phyloP scores from a whole-genome alignment of 2,888 invertebrate species.

The Drosophila anomelani region DNA sequence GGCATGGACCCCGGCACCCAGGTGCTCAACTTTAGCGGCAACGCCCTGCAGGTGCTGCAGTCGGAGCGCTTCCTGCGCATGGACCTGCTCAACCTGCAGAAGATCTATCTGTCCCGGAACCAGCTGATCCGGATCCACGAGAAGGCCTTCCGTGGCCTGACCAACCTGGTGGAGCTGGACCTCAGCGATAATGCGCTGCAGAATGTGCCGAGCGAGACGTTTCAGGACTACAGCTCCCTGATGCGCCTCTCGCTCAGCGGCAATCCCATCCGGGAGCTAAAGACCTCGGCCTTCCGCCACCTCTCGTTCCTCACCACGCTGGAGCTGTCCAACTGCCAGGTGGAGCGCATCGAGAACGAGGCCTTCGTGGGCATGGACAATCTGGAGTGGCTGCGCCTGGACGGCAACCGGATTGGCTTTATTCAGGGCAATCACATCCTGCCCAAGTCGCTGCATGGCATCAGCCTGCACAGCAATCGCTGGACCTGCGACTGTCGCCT shows the following conservation, averaged over 20 bases:
- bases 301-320: constrained; percentile 91
- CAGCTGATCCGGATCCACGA: constrained; percentile 91
- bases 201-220: constrained; percentile 91
- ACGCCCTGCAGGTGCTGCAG: constrained; percentile 91
- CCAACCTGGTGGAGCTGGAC: constrained; percentile 95
- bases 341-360: constrained; percentile 90
- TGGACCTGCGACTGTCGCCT: constrained; percentile 95
- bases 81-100: constrained; percentile 93
- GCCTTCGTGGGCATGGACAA: constrained; percentile 93
- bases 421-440: constrained; percentile 90
- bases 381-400: constrained; percentile 93
- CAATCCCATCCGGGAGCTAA: constrained; percentile 91
- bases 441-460: constrained; percentile 91
- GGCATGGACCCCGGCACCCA: constrained; percentile 93
- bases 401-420: constrained; percentile 91
- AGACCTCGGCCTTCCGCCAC: constrained; percentile 90
- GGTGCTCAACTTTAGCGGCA: constrained; percentile 93
- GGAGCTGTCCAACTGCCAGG: constrained; percentile 92
- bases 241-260: constrained; percentile 93
- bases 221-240: constrained; percentile 91
- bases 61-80: constrained; percentile 92
- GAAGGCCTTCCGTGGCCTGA: constrained; percentile 92
- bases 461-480: constrained; percentile 93
- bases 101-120: constrained; percentile 92
- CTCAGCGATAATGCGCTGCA: constrained; percentile 92